Evolutionary conservation across 2,888 invertebrate genomes (phyloP).

Genomic region (Campopleginae sp.): DNA sequence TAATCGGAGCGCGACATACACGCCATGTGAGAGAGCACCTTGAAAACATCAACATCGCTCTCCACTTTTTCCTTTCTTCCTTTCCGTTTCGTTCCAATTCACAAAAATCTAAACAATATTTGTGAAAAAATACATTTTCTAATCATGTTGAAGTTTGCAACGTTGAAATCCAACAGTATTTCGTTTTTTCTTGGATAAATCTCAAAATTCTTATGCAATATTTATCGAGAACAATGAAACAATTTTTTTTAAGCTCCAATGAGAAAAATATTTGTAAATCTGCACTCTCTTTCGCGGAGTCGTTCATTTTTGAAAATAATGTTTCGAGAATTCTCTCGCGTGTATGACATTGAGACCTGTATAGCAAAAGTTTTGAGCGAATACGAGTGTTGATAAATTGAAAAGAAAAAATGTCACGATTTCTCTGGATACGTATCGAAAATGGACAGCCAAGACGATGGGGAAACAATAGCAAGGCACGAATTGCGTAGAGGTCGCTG

Average conservation of each 20-base stretch:
- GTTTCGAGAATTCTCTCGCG: background rate
- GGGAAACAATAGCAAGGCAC: conserved; percentile 15
- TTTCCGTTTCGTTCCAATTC: conserved; percentile 12
- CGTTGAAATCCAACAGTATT: too few relatives aligned
- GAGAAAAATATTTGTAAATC: background rate
- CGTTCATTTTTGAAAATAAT: background rate
- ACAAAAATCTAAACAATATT: background rate
- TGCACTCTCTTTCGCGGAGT: background rate
- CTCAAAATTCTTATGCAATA: too few relatives aligned
- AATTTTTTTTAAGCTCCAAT: too few relatives aligned
- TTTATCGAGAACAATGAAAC: too few relatives aligned
- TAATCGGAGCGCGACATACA: conserved; percentile 68
- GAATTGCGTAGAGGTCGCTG: conserved; percentile 22
- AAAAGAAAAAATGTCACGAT: conserved; percentile 4
- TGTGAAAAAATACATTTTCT: background rate
- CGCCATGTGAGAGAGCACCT: conserved; percentile 49
- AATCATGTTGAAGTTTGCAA: too few relatives aligned
- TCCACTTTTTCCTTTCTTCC: background rate
- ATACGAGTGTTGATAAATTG: background rate
- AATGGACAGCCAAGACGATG: conserved; percentile 7
- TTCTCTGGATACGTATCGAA: background rate
- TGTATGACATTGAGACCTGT: background rate
- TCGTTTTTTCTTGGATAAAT: too few relatives aligned
- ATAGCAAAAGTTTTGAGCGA: background rate
- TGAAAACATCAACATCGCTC: background rate